These are phyloP conservation scores for Paradoxurus hermaphroditus DNA, from an alignment of 2,113 vertebrate genomes.

Conservation along the genomic window DNA sequence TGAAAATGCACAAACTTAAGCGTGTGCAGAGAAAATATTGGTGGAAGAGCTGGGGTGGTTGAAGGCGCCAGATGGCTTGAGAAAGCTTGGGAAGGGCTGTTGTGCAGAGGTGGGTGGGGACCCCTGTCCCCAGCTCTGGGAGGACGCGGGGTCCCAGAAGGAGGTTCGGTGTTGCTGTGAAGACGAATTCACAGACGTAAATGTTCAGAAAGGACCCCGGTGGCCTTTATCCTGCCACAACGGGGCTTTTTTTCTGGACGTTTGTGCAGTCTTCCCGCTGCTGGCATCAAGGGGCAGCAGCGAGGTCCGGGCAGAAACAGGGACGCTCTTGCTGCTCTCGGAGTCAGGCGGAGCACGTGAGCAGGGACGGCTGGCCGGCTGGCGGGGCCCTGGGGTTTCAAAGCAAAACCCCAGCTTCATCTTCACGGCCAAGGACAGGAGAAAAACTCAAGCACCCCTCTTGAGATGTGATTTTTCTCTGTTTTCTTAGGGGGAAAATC, in stretches of 20 bases:
- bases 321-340: background rate
- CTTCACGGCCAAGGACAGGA: background rate
- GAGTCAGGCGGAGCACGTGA: background rate
- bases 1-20: background rate
- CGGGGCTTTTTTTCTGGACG: background rate
- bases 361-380: background rate
- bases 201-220: background rate
- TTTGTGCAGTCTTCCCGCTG: background rate
- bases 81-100: background rate
- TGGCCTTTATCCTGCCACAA: background rate
- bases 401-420: background rate
- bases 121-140: background rate
- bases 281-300: background rate
- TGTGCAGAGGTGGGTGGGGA: background rate
- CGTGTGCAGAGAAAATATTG: background rate
- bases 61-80: background rate
- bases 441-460: background rate
- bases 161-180: background rate
- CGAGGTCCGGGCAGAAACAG: background rate
- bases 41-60: background rate
- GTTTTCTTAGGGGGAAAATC: background rate
- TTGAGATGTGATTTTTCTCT: background rate
- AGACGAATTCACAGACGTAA: accelerated
- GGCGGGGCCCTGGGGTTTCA: background rate
- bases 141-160: background rate